Evolutionary conservation across 2,888 invertebrate genomes (phyloP).

Genomic region (Choristoneura rosaceana): DNA sequence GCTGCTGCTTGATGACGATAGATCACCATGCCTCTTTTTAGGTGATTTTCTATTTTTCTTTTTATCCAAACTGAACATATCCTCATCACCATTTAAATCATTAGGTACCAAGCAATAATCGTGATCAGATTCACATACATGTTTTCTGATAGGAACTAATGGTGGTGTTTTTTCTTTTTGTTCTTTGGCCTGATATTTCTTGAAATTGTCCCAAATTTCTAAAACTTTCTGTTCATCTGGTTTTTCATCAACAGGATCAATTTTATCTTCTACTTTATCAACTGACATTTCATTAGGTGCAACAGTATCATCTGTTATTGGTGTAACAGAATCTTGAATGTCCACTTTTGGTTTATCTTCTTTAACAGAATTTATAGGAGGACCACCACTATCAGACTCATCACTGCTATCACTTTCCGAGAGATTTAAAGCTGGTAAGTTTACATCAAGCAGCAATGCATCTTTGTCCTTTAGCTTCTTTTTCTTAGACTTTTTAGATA

Average conservation of each 20-base stretch:
- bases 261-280: conserved; percentile 50
- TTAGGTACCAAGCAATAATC: conserved; percentile 89
- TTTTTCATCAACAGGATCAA: conserved; percentile 69
- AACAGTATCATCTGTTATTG: conserved; percentile 48
- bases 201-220: conserved; percentile 92
- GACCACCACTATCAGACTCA: conserved; percentile 82
- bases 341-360: conserved; percentile 57
- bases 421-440: conserved; percentile 92
- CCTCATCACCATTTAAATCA: conserved; percentile 78
- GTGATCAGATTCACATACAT: conserved; percentile 89
- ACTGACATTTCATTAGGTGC: conserved; percentile 40
- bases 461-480: conserved; percentile 80
- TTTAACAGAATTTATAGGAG: conserved; percentile 58
- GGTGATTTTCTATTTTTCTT: conserved; percentile 82
- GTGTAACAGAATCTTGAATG: conserved; percentile 49
- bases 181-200: conserved; percentile 89
- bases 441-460: conserved; percentile 78
- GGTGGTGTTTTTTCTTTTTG: conserved; percentile 82
- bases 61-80: conserved; percentile 69
- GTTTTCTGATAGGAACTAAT: conserved; percentile 79
- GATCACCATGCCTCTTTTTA: conserved; percentile 77
- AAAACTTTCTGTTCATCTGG: conserved; percentile 87
- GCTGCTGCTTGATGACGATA: conserved; percentile 90
- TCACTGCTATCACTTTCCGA: conserved; percentile 94
- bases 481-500: conserved; percentile 77